Conservation (phyloP, 1,140 invertebrate genomes). For the Oppia nitens region DNA sequence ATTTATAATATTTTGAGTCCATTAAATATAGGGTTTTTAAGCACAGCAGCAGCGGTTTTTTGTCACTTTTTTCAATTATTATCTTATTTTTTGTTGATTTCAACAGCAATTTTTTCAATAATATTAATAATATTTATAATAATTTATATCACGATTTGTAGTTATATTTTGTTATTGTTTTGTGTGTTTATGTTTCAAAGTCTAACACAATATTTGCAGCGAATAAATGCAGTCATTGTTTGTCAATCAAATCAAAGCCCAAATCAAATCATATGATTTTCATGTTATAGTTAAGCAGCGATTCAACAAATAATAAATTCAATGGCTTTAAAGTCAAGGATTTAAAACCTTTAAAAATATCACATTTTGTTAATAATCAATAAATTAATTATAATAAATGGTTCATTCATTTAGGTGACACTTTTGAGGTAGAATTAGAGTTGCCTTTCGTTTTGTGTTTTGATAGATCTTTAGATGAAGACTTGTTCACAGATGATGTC, state of each 20-base stretch:
- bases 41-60: too few relatives aligned
- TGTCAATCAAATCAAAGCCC: too few relatives aligned
- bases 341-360: background rate
- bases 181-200: too few relatives aligned
- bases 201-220: too few relatives aligned
- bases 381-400: too few relatives aligned
- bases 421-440: background rate
- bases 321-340: background rate
- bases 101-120: too few relatives aligned
- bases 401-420: background rate
- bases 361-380: background rate
- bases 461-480: slow-evolving; percentile 5
- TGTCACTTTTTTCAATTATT: too few relatives aligned
- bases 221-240: background rate
- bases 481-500: background rate
- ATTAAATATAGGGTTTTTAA: too few relatives aligned
- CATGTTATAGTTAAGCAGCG: background rate
- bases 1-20: too few relatives aligned
- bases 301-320: background rate
- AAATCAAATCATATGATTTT: background rate
- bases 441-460: background rate
- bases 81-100: too few relatives aligned
- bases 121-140: too few relatives aligned
- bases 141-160: background rate
- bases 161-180: too few relatives aligned